Base-by-base conservation (phyloP, 2,113 vertebrate species). In the Rhinogobius similis region DNA sequence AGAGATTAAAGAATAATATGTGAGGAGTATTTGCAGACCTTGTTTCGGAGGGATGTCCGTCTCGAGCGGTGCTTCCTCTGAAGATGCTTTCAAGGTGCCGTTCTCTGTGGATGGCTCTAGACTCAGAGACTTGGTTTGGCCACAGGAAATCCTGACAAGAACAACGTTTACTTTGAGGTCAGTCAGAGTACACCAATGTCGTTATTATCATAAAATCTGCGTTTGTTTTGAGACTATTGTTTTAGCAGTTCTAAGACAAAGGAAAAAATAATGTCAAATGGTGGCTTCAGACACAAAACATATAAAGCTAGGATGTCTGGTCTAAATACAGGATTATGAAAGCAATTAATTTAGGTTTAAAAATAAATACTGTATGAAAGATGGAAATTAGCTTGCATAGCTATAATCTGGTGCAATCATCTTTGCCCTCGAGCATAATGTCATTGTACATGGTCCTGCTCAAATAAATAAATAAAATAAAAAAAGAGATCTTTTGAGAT, bases 71-170 rank as follows among this genome's bases (percentile, higher is more conserved):
- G 6, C 52, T 26, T 77, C 74, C 44, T 89, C 85, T 3, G 1
- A 3, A 1, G 1, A 6, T 2, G 5, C 21, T 16, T 41, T 46
- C 11, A 44, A 0, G 5, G 36, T 29, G 12, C 24, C 27, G 1
- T 83, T 76, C 0, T 10, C 44, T 0, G 7, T 5, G 6, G 21
- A 14, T 10, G 26, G 67, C 55, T 82, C 75, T 10, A 50, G 12
- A 3, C 1, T 75, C 43, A 21, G 62, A 16, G 62, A 12, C 38
- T 39, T 65, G 10, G 67, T 65, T 64, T 72, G 56, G 10, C 87
- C 82, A 81, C 91, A 93, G 36, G 65, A 83, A 44, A 90, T 11
- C 69, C 92, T 94, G 75, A 29, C 39, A 70, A 52, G 75, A 61
- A 65, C 27, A 85, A 73, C 75, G 39, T 73, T 70, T 46, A 78